phyloP scores from a whole-genome alignment of 2,113 vertebrate genomes.

The Channa maculata region DNA sequence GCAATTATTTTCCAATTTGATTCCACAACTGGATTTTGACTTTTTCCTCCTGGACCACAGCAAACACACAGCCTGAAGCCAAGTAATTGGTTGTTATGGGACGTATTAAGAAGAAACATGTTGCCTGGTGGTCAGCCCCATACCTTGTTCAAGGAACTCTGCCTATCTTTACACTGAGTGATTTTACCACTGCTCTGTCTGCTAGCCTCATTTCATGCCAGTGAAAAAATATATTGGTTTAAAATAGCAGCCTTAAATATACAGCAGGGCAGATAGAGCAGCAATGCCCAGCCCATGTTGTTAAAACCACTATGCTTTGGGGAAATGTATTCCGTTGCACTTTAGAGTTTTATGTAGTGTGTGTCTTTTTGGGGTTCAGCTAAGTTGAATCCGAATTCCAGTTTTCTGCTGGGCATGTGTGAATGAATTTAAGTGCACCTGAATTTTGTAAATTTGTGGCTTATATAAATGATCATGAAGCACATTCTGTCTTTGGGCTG shows the following conservation, averaged over 20 bases:
- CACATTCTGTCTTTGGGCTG: neutral
- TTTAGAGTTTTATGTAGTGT: slow-evolving; percentile 69
- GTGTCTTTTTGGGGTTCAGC: slow-evolving; percentile 33
- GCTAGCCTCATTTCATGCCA: slow-evolving; percentile 69
- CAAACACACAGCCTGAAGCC: slow-evolving; percentile 29
- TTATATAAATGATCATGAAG: neutral
- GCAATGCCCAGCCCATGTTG: slow-evolving; percentile 72
- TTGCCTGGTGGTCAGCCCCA: slow-evolving; percentile 54
- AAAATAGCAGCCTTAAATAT: slow-evolving; percentile 82
- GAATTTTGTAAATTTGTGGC: neutral
- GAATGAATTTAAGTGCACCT: neutral
- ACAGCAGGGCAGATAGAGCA: slow-evolving; percentile 72
- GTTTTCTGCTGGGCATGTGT: neutral
- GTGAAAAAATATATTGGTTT: slow-evolving; percentile 75
- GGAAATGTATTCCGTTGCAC: slow-evolving; percentile 50
- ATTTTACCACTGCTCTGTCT: slow-evolving; percentile 63
- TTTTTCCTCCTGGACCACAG: neutral
- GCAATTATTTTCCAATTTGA: slow-evolving; percentile 57
- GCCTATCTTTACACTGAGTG: slow-evolving; percentile 55
- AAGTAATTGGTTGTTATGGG: slow-evolving; percentile 58
- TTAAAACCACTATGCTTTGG: slow-evolving; percentile 74
- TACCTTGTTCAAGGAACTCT: slow-evolving; percentile 64
- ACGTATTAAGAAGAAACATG: slow-evolving; percentile 57
- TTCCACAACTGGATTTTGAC: slow-evolving; percentile 27
- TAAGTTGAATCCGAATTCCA: slow-evolving; percentile 22